These are phyloP conservation scores for Melanitta fusca DNA, from an alignment of 2,797 vertebrate genomes.

Conservation along the genomic window DNA sequence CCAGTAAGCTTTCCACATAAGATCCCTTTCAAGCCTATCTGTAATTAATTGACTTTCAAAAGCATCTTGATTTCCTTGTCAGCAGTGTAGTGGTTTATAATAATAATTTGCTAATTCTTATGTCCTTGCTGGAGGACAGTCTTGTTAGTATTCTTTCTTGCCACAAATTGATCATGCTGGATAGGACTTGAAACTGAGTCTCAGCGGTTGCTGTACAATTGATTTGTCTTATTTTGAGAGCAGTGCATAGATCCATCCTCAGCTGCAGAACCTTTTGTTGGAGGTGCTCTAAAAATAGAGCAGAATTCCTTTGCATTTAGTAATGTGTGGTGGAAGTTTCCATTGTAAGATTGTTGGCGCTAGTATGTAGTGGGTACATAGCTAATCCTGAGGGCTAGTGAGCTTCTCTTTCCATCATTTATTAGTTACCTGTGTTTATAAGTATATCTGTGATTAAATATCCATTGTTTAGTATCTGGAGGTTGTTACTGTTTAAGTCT, in stretches of 20 bases:
- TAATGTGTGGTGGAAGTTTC: neutral
- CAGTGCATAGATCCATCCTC: neutral
- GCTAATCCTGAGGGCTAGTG: neutral
- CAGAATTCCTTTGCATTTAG: neutral
- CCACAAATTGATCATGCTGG: neutral
- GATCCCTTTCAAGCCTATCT: neutral
- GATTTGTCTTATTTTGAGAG: neutral
- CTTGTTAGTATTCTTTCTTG: neutral
- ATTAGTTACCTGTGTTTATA: neutral
- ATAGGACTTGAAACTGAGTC: neutral
- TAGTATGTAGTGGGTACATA: fast-evolving
- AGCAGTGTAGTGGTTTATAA: neutral
- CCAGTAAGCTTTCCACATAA: neutral
- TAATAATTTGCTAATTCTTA: neutral
- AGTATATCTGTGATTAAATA: neutral
- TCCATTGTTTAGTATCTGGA: neutral
- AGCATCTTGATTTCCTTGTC: neutral
- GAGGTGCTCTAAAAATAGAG: neutral
- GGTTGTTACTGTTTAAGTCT: neutral
- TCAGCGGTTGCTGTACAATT: neutral
- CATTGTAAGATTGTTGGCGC: neutral
- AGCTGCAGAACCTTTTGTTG: neutral
- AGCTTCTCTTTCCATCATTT: neutral
- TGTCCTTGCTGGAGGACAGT: neutral
- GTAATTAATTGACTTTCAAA: neutral